Percentiles rank a stretch among this genome's conserved stretches.
Conservation (phyloP, 1,140 invertebrate species). For the Elymnias hypermnestra region DNA sequence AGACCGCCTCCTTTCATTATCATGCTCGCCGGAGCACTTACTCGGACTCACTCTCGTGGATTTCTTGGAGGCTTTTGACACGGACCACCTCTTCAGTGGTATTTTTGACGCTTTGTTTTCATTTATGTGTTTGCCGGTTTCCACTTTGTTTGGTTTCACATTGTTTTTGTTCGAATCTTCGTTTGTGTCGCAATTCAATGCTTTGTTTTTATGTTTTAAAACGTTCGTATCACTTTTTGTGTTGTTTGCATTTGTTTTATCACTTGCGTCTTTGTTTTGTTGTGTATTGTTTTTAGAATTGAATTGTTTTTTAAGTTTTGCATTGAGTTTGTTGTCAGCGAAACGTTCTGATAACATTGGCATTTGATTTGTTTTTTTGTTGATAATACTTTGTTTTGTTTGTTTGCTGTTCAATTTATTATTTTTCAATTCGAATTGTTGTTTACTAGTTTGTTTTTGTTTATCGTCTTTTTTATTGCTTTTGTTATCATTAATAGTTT, state of each 20-base stretch:
- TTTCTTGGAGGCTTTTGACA: slow-evolving; percentile 23
- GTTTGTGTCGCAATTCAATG: no score
- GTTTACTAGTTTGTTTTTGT: not conserved
- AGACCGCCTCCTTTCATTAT: not conserved
- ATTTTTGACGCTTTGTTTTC: no score
- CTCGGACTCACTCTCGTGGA: slow-evolving; percentile 37
- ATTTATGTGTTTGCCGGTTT: no score
- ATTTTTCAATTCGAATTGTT: slow-evolving; percentile 9
- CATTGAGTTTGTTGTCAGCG: not conserved
- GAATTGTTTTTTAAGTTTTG: not conserved
- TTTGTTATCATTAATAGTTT: slow-evolving; percentile 3
- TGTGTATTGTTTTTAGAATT: not conserved
- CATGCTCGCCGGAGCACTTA: slow-evolving; percentile 22
- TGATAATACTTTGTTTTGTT: not conserved
- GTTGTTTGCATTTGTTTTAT: not conserved
- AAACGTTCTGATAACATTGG: not conserved
- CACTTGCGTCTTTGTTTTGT: not conserved
- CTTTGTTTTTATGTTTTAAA: slow-evolving; percentile 13
- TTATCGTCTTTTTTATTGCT: slow-evolving; percentile 12
- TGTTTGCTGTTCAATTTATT: not conserved
- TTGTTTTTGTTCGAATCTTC: no score
- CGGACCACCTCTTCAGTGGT: slow-evolving; percentile 27
- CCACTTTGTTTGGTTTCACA: no score
- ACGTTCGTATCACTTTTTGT: slow-evolving; percentile 12
- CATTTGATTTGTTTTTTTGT: not conserved